Base-by-base conservation (phyloP, 2,888 invertebrate genomes). In the Teleiodes luculella region DNA sequence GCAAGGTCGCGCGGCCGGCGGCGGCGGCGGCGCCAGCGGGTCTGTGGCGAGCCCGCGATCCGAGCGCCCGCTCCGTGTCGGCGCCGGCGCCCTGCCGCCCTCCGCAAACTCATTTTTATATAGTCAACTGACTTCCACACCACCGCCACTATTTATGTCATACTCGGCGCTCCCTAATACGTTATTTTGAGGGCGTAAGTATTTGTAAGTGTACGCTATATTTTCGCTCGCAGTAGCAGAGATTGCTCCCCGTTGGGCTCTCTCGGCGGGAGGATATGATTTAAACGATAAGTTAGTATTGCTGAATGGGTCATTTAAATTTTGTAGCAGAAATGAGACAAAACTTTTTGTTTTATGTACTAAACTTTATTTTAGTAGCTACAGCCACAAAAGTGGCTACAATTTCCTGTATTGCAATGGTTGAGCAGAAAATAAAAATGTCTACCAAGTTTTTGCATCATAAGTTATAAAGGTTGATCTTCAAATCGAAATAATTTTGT, bases 81-180 rank as follows among this genome's bases (percentile, higher is more conserved):
- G 87, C 88, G 87, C 87, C 87, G 86, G 87, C 88, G 88, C 87
- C 66, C 83, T 85, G 69, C 68, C 65, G 60, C 55, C 60, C 41
- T 35, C 52, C 18, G 16, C 24, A 18, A 51, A 47, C 83, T 80
- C 83, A 86, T 83, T 88, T 87, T 87, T 87, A 87, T 86, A 86
- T 84, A 88, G 85, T 87, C 85, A 79, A 87, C 84, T 87, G 86
- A 86, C 87, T 88, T 87, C 86, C 82, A 83, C 83, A 76, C 82
- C 83, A 76, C 82, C 80, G 80, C 80, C 81, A 85, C 86, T 86
- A 86, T 86, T 86, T 86, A 87, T 87, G 83, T 86, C 86, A 86
- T 83, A 86, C 80, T 83, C 80, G 77, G 74, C 78, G 79, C 79
- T 82, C 79, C 80, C 80, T 84, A 81, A 84, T 86, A 83, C 79